Evolutionary conservation across 2,113 vertebrate genomes (phyloP).

Genomic region (Pycnonotus jocosus): DNA sequence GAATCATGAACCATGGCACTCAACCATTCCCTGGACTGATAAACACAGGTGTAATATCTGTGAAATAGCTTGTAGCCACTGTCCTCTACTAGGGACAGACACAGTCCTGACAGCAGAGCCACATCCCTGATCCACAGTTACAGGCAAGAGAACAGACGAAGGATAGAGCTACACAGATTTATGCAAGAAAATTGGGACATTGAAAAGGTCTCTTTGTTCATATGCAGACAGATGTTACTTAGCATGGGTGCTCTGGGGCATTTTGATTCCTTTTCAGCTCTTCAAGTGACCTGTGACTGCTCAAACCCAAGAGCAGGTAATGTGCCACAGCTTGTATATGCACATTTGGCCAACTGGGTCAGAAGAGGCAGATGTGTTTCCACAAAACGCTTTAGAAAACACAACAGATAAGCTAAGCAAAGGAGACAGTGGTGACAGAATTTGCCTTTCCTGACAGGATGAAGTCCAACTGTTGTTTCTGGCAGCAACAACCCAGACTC

Average conservation of each 20-base stretch:
- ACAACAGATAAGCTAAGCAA: constrained; percentile 2
- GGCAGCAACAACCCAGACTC: constrained; percentile 32
- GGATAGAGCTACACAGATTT: not conserved
- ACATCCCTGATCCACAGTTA: not conserved
- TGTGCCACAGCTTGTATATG: not conserved
- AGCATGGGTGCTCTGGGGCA: not conserved
- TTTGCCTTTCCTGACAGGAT: constrained; percentile 25
- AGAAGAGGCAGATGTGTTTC: constrained; percentile 23
- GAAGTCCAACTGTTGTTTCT: constrained; percentile 56
- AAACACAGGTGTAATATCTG: not conserved
- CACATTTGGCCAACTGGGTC: not conserved
- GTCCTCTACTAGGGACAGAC: not conserved
- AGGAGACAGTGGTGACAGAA: not conserved
- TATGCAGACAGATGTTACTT: not conserved
- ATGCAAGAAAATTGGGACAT: not conserved
- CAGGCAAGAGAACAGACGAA: not conserved
- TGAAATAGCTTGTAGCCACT: not conserved
- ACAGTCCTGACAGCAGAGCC: accelerated
- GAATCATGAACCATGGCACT: not conserved
- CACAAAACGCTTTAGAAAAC: constrained; percentile 4
- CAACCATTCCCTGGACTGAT: not conserved
- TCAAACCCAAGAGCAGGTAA: not conserved
- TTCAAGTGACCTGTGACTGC: not conserved
- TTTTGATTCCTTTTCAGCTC: not conserved
- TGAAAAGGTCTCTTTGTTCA: not conserved